phyloP scores from a whole-genome alignment of 1,140 invertebrate genomes.

The Drosophila miranda region DNA sequence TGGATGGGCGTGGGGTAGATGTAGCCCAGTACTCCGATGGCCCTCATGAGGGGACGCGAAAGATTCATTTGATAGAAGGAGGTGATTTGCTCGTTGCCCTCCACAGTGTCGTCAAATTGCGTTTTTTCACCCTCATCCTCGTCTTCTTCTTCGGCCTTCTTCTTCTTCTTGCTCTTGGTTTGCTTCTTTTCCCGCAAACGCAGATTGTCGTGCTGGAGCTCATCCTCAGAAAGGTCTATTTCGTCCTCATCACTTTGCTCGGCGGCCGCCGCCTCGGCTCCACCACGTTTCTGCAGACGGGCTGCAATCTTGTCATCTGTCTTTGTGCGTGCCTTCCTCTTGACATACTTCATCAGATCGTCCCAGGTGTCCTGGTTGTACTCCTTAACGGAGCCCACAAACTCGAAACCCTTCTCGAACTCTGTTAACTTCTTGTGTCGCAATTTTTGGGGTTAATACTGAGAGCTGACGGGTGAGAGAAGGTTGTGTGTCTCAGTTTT shows the following conservation, averaged over 20 bases:
- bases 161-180: conserved; percentile 84
- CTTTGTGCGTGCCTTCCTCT: conserved; percentile 90
- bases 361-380: conserved; percentile 94
- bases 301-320: conserved; percentile 90
- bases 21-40: conserved; percentile 93
- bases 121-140: conserved; percentile 85
- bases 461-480: not conserved
- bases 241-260: conserved; percentile 75
- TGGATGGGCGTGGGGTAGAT: conserved; percentile 98
- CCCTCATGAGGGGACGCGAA: conserved; percentile 94
- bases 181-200: conserved; percentile 85
- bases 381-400: conserved; percentile 88
- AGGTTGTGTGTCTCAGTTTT: conserved; percentile 16
- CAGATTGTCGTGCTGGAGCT: conserved; percentile 87
- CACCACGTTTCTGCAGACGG: conserved; percentile 83
- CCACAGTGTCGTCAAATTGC: conserved; percentile 89
- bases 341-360: conserved; percentile 92
- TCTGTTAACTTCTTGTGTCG: conserved; percentile 88
- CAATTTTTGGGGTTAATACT: conserved; percentile 91
- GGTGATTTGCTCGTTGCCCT: conserved; percentile 86
- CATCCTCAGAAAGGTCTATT: conserved; percentile 87
- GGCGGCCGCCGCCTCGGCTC: conserved; percentile 76
- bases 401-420: conserved; percentile 89
- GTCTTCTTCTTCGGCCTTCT: conserved; percentile 80
- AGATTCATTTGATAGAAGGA: conserved; percentile 97